Evolutionary conservation across 2,797 vertebrate species (phyloP).

Genomic region (Enteromius radiatus): DNA sequence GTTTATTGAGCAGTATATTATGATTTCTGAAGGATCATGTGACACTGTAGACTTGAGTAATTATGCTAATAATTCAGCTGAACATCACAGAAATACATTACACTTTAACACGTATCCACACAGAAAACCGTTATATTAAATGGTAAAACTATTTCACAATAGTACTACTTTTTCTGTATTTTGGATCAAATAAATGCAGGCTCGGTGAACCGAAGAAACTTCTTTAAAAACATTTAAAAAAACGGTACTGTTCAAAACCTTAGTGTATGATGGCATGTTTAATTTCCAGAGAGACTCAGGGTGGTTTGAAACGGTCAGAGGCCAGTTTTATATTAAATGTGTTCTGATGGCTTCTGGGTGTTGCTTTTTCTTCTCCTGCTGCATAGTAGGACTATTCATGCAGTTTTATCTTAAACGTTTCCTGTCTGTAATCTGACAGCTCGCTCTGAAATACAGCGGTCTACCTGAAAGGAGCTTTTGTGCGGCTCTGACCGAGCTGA

Average conservation of each 20-base stretch:
- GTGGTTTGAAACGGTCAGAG: slow-evolving; percentile 26
- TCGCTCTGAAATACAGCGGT: slow-evolving; percentile 57
- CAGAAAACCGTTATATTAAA: neutral
- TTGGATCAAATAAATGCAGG: neutral
- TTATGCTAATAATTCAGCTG: neutral
- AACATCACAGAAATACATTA: neutral
- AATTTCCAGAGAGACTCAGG: slow-evolving; percentile 15
- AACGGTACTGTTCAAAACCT: neutral
- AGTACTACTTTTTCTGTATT: neutral
- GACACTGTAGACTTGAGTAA: neutral
- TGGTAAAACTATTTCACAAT: neutral
- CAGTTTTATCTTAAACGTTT: slow-evolving; percentile 67
- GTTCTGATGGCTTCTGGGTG: slow-evolving; percentile 55
- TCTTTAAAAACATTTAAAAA: too few relatives aligned
- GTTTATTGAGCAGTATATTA: neutral
- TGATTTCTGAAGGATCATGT: neutral
- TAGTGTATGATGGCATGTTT: slow-evolving; percentile 26
- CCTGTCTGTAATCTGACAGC: slow-evolving; percentile 68
- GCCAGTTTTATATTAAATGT: slow-evolving; percentile 34
- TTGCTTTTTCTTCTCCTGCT: slow-evolving; percentile 42
- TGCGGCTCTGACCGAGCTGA: slow-evolving; percentile 49
- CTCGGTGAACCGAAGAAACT: neutral
- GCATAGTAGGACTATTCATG: slow-evolving; percentile 65
- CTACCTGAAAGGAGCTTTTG: slow-evolving; percentile 68
- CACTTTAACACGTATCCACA: neutral